Evolutionary conservation across 2,113 vertebrate genomes (phyloP), one percentile per base, ranked within the genome.

Genomic region (Apodemus sylvaticus): DNA sequence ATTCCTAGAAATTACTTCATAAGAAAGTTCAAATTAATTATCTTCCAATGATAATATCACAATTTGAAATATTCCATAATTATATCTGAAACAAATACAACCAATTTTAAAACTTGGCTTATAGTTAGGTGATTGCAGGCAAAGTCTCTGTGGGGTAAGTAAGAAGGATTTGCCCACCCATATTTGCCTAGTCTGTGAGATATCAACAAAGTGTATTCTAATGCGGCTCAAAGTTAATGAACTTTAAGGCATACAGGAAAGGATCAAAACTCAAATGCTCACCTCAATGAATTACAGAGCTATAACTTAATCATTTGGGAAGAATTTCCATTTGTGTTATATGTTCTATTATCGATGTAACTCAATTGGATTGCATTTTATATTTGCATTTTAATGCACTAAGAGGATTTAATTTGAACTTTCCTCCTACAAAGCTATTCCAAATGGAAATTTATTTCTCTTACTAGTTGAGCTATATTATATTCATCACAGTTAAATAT

Each of bases 291-390:
- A 96, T 98, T 95, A 97, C 96, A 93, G 39, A 90, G 58, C 93
- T 96, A 96, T 97, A 97, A 97, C 89, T 95, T 97, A 96, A 97
- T 97, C 97, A 95, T 97, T 97, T 95, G 95, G 94, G 92, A 93
- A 85, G 68, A 96, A 81, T 62, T 98, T 96, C 90, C 58, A 94
- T 93, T 66, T 91, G 81, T 85, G 91, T 96, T 97, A 92, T 89
- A 20, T 36, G 92, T 95, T 89, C 73, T 95, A 90, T 62, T 95
- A 86, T 85, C 29, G 2, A 90, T 89, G 93, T 90, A 97, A 91
- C 96, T 97, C 83, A 89, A 94, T 62, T 97, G 39, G 36, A 97
- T 76, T 39, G 26, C 91, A 20, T 96, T 68, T 85, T 64, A 91
- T 74, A 88, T 85, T 93, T 90, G 64, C 95, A 97, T 98, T 98